Conservation (phyloP, 2,797 vertebrate species). For the Setipinna tenuifilis region DNA sequence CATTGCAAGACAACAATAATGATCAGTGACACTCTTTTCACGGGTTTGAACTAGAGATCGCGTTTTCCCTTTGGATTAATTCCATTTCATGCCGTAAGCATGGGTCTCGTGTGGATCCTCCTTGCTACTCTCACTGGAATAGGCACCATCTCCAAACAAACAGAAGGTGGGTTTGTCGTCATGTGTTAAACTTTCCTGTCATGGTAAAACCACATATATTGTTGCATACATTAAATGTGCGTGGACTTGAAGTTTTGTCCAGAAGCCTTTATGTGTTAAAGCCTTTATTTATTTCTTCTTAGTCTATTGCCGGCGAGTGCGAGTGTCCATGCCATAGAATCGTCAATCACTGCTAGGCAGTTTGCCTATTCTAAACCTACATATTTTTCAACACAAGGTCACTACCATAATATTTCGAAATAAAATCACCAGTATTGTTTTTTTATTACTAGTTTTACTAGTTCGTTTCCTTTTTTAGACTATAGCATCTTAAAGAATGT, state of each 20-base stretch:
- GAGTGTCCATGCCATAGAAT: too few relatives aligned
- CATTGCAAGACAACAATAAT: slow-evolving; percentile 33
- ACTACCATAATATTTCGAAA: too few relatives aligned
- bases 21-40: slow-evolving; percentile 18
- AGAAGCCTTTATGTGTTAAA: too few relatives aligned
- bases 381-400: too few relatives aligned
- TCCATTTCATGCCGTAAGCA: slow-evolving; percentile 47
- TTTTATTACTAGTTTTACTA: too few relatives aligned
- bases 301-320: too few relatives aligned
- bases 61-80: slow-evolving; percentile 22
- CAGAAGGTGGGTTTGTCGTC: slow-evolving; percentile 54
- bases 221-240: not conserved
- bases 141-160: slow-evolving; percentile 31
- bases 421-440: too few relatives aligned
- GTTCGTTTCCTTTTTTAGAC: too few relatives aligned
- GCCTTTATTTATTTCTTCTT: too few relatives aligned
- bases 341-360: too few relatives aligned
- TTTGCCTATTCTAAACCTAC: too few relatives aligned
- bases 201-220: not conserved
- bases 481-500: too few relatives aligned
- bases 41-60: slow-evolving; percentile 28
- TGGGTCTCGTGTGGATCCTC: slow-evolving; percentile 55
- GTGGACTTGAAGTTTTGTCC: not conserved
- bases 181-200: not conserved
- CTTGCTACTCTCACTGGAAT: slow-evolving; percentile 47